These are phyloP conservation scores for Creontiades dilutus DNA, from an alignment of 2,888 invertebrate species.

Conservation along the genomic window DNA sequence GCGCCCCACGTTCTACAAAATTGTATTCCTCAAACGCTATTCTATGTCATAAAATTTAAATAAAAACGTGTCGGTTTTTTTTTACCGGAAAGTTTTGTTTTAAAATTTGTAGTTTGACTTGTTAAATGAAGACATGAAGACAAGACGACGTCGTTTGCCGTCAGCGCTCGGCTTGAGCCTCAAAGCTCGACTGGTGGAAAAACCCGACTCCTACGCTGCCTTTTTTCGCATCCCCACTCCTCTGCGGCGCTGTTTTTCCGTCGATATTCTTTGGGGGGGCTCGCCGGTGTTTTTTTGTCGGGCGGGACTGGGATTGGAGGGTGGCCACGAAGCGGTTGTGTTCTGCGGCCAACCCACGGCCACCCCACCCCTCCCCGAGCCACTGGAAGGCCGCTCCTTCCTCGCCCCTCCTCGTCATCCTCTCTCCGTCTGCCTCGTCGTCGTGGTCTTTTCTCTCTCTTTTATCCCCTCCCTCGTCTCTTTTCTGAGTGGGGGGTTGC, in stretches of 20 bases:
- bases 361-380: constrained; percentile 70
- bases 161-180: constrained; percentile 70
- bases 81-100: constrained; percentile 44
- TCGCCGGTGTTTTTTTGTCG: constrained; percentile 75
- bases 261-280: constrained; percentile 74
- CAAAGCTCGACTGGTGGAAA: constrained; percentile 73
- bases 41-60: constrained; percentile 7
- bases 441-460: constrained; percentile 41
- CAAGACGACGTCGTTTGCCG: constrained; percentile 53
- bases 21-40: not conserved
- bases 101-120: constrained; percentile 37
- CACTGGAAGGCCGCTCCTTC: constrained; percentile 18
- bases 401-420: not conserved
- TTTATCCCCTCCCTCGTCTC: not conserved
- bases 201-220: constrained; percentile 73
- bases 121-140: constrained; percentile 54
- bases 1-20: not conserved
- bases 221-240: constrained; percentile 74
- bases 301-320: constrained; percentile 75
- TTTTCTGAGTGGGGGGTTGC: constrained; percentile 46
- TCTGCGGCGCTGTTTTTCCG: constrained; percentile 74
- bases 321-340: constrained; percentile 75
- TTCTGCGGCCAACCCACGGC: constrained; percentile 75
- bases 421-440: not conserved
- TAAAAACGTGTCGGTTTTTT: constrained; percentile 36